These are phyloP conservation scores for Gobio occitaniae DNA, from an alignment of 2,797 vertebrate species.

Conservation along the genomic window DNA sequence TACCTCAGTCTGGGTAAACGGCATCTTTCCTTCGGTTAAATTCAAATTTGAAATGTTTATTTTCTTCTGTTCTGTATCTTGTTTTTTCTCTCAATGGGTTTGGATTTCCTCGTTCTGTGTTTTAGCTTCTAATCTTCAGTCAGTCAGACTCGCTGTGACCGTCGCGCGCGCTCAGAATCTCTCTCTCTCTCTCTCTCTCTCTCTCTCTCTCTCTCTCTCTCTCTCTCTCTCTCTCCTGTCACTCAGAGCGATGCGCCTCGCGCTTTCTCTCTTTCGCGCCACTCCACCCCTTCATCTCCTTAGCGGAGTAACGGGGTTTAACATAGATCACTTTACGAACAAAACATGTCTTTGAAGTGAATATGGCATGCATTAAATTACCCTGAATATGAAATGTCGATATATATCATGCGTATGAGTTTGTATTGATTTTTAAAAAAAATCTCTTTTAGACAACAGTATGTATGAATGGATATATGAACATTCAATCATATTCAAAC, in stretches of 20 bases:
- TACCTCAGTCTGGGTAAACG: constrained; percentile 41
- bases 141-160: constrained; percentile 46
- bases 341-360: not conserved
- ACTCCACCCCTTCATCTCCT: constrained; percentile 56
- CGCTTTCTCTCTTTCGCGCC: constrained; percentile 45
- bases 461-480: not conserved
- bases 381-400: not conserved
- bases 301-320: constrained; percentile 28
- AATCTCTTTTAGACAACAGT: not conserved
- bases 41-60: not conserved
- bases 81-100: not conserved
- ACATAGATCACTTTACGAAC: constrained; percentile 5
- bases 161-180: constrained; percentile 43
- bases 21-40: constrained; percentile 25
- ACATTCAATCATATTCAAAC: not conserved
- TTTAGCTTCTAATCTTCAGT: constrained; percentile 42
- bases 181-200: constrained; percentile 42
- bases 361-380: not conserved
- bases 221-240: constrained; percentile 46
- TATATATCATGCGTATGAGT: not conserved
- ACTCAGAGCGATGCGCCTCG: constrained; percentile 46
- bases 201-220: constrained; percentile 45
- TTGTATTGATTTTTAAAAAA: not conserved
- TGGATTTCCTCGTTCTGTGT: not conserved
- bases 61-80: constrained; percentile 26